phyloP scores from a whole-genome alignment of 2,888 invertebrate genomes.

The Caenorhabditis doughertyi region DNA sequence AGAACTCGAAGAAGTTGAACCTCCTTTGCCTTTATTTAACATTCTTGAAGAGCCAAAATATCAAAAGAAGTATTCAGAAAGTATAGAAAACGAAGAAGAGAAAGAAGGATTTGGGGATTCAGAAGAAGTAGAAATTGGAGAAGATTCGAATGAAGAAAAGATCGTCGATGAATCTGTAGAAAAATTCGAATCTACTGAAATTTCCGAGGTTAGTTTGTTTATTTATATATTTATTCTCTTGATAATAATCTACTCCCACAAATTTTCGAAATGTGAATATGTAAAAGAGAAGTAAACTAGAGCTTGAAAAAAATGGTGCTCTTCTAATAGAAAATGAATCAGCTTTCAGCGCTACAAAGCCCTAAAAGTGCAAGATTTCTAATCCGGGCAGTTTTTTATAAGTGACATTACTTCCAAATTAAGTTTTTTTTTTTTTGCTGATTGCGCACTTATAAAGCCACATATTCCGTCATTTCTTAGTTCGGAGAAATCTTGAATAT shows the following conservation, averaged over 20 bases:
- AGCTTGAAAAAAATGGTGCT: no score
- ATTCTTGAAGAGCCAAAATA: conserved; percentile 19
- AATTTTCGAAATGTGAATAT: no score
- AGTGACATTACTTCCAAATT: no score
- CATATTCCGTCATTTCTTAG: no score
- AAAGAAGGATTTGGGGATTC: conserved; percentile 11
- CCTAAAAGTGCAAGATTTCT: no score
- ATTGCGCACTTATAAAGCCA: no score
- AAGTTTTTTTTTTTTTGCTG: no score
- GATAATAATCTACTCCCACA: neutral
- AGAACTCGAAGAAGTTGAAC: conserved; percentile 24
- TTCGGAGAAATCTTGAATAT: no score
- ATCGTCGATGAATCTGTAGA: neutral
- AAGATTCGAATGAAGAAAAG: conserved; percentile 9
- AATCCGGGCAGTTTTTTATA: no score
- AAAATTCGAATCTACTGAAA: neutral
- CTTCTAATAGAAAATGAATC: no score
- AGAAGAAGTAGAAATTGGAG: conserved; percentile 1
- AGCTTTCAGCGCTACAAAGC: no score
- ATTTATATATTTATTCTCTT: neutral
- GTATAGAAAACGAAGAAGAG: neutral
- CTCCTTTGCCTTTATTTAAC: conserved; percentile 13
- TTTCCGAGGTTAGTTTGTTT: conserved; percentile 6
- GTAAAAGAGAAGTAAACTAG: no score
- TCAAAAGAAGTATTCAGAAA: neutral